phyloP scores from a whole-genome alignment of 2,888 invertebrate species.

The Acrobasis consociella region DNA sequence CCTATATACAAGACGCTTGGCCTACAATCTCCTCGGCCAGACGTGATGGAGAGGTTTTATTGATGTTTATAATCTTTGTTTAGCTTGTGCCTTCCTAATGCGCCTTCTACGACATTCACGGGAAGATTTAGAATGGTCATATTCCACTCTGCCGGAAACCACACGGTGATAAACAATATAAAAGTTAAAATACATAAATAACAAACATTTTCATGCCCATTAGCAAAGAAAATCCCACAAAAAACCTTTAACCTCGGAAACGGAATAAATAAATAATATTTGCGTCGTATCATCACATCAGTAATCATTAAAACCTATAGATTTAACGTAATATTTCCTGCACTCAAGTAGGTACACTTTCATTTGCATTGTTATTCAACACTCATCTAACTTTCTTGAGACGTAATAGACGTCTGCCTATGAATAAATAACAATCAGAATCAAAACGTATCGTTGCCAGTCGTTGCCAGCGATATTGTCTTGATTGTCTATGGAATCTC shows the following conservation, averaged over 20 bases:
- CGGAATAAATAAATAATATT: not conserved
- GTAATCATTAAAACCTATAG: constrained; percentile 1
- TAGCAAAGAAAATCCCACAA: not conserved
- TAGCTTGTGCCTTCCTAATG: too few relatives aligned
- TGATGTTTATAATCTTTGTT: too few relatives aligned
- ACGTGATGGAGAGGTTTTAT: too few relatives aligned
- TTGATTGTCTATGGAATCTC: not conserved
- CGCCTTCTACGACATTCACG: too few relatives aligned
- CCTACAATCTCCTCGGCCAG: too few relatives aligned
- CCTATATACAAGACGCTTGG: too few relatives aligned
- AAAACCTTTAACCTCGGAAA: constrained; percentile 1
- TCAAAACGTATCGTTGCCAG: constrained; percentile 12
- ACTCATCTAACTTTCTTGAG: constrained; percentile 35
- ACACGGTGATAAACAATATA: too few relatives aligned
- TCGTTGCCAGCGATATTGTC: constrained; percentile 3
- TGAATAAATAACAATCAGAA: constrained; percentile 27
- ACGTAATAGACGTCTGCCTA: constrained; percentile 32
- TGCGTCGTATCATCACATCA: constrained; percentile 5
- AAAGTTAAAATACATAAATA: not conserved
- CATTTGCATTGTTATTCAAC: constrained; percentile 61
- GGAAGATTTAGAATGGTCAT: too few relatives aligned
- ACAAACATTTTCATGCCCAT: not conserved
- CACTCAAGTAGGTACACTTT: constrained; percentile 50
- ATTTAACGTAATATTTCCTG: constrained; percentile 51
- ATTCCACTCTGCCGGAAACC: too few relatives aligned